phyloP scores from a whole-genome alignment of 2,797 vertebrate genomes.

The Betta splendens region DNA sequence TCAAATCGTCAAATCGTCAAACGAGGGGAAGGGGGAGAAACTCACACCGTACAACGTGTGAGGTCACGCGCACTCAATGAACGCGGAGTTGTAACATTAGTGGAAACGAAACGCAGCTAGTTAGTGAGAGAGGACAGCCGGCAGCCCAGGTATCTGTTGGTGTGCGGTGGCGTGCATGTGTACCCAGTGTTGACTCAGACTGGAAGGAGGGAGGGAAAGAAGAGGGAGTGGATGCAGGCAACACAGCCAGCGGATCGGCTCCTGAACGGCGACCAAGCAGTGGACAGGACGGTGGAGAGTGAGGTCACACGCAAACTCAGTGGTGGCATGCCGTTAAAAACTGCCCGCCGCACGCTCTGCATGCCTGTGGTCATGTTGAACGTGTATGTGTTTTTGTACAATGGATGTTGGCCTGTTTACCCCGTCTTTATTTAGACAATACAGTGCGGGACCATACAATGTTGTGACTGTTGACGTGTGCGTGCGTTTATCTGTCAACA shows the following conservation, averaged over 20 bases:
- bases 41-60: constrained; percentile 65
- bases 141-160: constrained; percentile 48
- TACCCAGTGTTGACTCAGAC: constrained; percentile 43
- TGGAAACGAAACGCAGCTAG: constrained; percentile 65
- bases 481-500: constrained; percentile 9
- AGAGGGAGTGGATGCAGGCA: constrained; percentile 51
- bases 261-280: constrained; percentile 60
- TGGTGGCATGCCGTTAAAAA: constrained; percentile 78
- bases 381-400: constrained; percentile 8
- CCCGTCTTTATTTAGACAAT: constrained; percentile 15
- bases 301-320: constrained; percentile 69
- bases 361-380: constrained; percentile 66
- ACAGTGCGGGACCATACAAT: no score
- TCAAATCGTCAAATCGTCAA: constrained; percentile 80
- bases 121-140: constrained; percentile 71
- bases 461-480: constrained; percentile 12
- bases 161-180: constrained; percentile 33
- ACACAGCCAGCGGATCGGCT: constrained; percentile 43
- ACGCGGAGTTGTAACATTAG: constrained; percentile 65
- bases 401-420: constrained; percentile 23
- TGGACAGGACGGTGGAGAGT: constrained; percentile 53
- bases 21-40: constrained; percentile 53
- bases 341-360: constrained; percentile 57
- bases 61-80: constrained; percentile 54
- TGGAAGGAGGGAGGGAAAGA: constrained; percentile 31